Percentiles rank a stretch among this genome's conserved stretches.
Evolutionary conservation across 1,140 invertebrate genomes (phyloP).

Genomic region (Procambarus virginalis): DNA sequence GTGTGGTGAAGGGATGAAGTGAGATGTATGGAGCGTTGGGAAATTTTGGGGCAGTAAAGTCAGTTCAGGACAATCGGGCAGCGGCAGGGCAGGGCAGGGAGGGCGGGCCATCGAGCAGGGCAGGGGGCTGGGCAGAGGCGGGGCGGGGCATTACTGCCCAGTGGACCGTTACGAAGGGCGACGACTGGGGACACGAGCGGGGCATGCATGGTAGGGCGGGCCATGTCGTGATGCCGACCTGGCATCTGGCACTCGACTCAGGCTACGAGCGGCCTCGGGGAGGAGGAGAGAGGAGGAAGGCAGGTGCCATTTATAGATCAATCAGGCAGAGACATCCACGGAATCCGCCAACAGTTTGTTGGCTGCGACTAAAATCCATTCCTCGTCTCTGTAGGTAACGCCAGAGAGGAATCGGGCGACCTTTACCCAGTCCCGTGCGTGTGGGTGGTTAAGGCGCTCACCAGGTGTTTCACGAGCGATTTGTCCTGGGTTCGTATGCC

Average conservation of each 20-base stretch:
- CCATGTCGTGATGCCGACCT: not conserved
- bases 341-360: constrained; percentile 27
- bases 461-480: no score
- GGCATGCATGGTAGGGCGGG: not conserved
- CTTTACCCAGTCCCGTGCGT: no score
- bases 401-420: no score
- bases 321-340: constrained; percentile 36
- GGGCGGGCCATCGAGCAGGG: not conserved
- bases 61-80: no score
- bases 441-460: no score
- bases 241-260: constrained; percentile 38
- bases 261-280: constrained; percentile 1
- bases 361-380: not conserved
- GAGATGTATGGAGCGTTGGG: no score
- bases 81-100: no score
- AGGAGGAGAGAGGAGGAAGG: not conserved
- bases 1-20: no score
- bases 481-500: no score
- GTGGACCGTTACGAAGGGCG: no score
- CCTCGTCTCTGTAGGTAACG: no score
- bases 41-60: no score
- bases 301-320: constrained; percentile 35
- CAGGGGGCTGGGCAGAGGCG: not conserved
- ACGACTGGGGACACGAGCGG: not conserved
- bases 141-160: not conserved